A percentile compares a stretch with the other conserved stretches of the same genome.
Evolutionary conservation across 2,113 vertebrate species (phyloP).

Genomic region (Himantopus leucocephalus): DNA sequence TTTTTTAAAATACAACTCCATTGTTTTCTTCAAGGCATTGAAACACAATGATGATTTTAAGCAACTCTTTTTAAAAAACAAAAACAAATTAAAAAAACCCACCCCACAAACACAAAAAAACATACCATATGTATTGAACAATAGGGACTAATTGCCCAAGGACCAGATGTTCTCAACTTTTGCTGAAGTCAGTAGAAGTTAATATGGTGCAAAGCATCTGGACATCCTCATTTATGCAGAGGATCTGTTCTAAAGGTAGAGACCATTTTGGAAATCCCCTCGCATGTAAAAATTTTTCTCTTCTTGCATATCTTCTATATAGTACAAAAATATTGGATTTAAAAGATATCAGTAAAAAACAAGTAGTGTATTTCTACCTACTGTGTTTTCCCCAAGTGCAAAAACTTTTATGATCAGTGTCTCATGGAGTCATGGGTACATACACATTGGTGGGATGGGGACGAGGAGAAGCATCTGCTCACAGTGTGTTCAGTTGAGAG

Average conservation of each 20-base stretch:
- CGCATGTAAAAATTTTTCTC: neutral
- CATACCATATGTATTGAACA: conserved; percentile 21
- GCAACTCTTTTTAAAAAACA: neutral
- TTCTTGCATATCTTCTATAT: neutral
- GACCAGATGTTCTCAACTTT: conserved; percentile 23
- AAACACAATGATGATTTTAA: conserved; percentile 17
- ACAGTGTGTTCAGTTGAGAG: neutral
- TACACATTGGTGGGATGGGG: neutral
- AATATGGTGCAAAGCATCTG: neutral
- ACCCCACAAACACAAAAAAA: neutral
- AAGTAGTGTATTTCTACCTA: neutral
- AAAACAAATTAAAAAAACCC: neutral
- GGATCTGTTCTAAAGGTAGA: neutral
- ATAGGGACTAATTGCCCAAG: conserved; percentile 3
- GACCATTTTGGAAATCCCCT: neutral
- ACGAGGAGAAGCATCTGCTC: neutral
- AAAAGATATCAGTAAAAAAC: neutral
- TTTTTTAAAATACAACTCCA: neutral
- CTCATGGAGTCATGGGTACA: neutral
- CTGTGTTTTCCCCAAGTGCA: neutral
- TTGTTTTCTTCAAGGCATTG: conserved; percentile 6
- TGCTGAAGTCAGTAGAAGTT: conserved; percentile 9
- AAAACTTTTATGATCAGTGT: neutral
- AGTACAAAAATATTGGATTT: neutral
- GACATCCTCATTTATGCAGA: neutral